Conservation (phyloP, 2,113 vertebrate species). For the Carassius gibelio region DNA sequence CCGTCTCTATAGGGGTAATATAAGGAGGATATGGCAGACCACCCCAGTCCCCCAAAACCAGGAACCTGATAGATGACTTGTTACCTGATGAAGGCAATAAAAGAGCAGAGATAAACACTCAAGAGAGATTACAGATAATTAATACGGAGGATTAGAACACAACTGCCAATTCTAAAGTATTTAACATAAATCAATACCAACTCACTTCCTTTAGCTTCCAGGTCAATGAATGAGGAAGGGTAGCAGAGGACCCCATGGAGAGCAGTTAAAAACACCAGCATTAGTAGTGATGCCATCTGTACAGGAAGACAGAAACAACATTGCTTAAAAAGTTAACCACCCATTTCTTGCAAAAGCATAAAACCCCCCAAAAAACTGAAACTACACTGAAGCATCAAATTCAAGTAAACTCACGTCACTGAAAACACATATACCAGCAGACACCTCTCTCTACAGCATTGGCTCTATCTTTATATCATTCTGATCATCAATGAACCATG, state of each 20-base stretch:
- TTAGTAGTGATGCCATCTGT: constrained; percentile 67
- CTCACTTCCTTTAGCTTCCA: constrained; percentile 67
- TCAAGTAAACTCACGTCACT: neutral
- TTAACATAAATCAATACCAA: constrained; percentile 5
- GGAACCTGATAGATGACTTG: constrained; percentile 80
- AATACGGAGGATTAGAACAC: neutral
- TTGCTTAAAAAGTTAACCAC: neutral
- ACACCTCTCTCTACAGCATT: neutral
- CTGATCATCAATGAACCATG: neutral
- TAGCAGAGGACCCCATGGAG: constrained; percentile 68
- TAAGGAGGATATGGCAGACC: constrained; percentile 84
- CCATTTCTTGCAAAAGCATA: neutral
- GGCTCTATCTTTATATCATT: neutral
- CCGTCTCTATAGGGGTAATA: constrained; percentile 80
- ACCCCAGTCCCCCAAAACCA: constrained; percentile 91
- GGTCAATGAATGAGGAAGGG: constrained; percentile 66
- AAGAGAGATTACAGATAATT: neutral
- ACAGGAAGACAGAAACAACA: neutral
- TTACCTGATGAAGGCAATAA: constrained; percentile 60
- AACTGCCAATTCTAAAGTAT: neutral
- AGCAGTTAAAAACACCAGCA: constrained; percentile 60
- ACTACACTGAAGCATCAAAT: neutral
- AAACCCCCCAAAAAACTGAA: constrained; percentile 14
- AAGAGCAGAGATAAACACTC: neutral
- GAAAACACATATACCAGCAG: constrained; percentile 16